Evolutionary conservation across 2,113 vertebrate species (phyloP), one percentile per base, ranked within the genome.

Genomic region (Epinephelus moara): DNA sequence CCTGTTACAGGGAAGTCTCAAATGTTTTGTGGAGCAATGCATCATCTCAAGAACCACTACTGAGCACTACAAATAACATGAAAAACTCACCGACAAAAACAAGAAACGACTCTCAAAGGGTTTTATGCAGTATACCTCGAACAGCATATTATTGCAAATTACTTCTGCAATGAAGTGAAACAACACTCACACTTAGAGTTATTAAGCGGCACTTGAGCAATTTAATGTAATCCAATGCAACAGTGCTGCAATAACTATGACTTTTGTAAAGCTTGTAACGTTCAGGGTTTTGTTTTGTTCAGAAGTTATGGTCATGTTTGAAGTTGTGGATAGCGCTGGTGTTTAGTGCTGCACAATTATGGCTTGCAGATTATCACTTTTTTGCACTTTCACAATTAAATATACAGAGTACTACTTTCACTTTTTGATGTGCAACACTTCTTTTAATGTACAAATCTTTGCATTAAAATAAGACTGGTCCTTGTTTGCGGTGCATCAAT

Each of bases 161-260:
- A 53, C 23, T 42, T 81, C 23, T 52, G 75, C 83, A 55, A 30
- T 64, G 47, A 68, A 78, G 55, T 66, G 63, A 72, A 82, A 61
- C 77, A 27, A 52, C 61, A 77, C 56, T 33, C 52, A 25, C 49
- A 77, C 6, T 56, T 33, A 27, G n/a, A 55, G 40, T 69, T 73
- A 70, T 56, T 25, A 56, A 78, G 52, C 57, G 67, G 56, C 74
- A 76, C 56, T 30, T 53, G 19, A 70, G 19, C 55, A 79, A 55
- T 56, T 86, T 80, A 67, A 76, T 76, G 25, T 53, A 45, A 76
- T 40, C 18, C 60, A 66, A 27, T 40, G 2, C 33, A 66, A 30
- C 30, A 62, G 49, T 18, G 21, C 18, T 37, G 18, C 19, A 74
- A 61, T 12, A 66, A 62, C 52, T 49, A 2, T 14, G n/a, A 11